Base-by-base conservation (phyloP, 2,797 vertebrate species). In the Lacerta viridis region DNA sequence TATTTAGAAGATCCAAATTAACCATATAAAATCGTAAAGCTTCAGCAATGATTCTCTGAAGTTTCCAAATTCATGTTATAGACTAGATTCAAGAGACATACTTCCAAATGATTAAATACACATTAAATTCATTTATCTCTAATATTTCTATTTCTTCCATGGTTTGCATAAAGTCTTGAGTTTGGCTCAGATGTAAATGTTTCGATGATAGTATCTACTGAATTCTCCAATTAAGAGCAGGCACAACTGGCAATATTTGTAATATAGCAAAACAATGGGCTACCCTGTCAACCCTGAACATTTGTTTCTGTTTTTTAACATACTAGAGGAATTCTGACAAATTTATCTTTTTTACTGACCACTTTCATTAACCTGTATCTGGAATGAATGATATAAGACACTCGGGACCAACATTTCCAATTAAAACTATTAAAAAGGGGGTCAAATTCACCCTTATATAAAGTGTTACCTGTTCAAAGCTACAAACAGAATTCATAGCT, bases 261-360 rank as follows among this genome's bases (percentile, higher is more conserved):
- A 89, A 86, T 69, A 91, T 89, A 94, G 93, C 94, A 89, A 93
- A 96, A 96, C 91, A 95, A 33, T 33, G 33, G 33, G 33, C 33
- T 96, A 97, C 96, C 96, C 96, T 97, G 96, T 97, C 91, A 95
- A 80, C 74, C 94, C 94, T 96, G 94, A 95, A 95, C 90, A 90
- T 81, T 50, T 50, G 11, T 50, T 87, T 83, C 83, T 82, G 23
- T 7, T 7, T 78, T 13, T 78, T 61, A 61, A 72, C 39, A 29
- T 80, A 75, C n/a, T 75, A 79, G 36, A 84, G 8, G 18, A 64
- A 81, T 76, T 68, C 59, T 27, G 18, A 85, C 27, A 39, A 71
- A 93, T 93, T 93, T 94, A 80, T 71, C 50, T 55, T 92, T 93
- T 85, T 61, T 93, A 92, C 50, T 90, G 86, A 86, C 80, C 86